Conservation (phyloP, 2,888 invertebrate species). For the Lasioglossum marginatum region DNA sequence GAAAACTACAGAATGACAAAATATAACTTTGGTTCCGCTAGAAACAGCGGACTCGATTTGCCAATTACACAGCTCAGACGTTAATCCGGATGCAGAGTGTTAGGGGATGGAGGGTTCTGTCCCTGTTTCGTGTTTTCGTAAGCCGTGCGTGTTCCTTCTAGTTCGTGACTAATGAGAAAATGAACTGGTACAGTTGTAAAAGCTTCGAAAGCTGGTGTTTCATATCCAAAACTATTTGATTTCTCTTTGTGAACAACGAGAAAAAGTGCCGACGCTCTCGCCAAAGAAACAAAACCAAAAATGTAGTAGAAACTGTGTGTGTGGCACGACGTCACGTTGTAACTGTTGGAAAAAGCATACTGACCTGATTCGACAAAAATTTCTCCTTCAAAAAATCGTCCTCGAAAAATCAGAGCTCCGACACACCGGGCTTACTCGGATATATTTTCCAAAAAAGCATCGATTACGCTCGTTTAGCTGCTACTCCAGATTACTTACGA, state of each 20-base stretch:
- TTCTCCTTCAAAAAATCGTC: slow-evolving; percentile 74
- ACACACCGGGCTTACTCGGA: slow-evolving; percentile 26
- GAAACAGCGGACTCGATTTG: not conserved
- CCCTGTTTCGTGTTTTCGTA: slow-evolving; percentile 40
- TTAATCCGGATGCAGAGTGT: slow-evolving; percentile 20
- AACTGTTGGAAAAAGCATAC: slow-evolving; percentile 71
- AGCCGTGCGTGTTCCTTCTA: slow-evolving; percentile 64
- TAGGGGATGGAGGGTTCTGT: slow-evolving; percentile 45
- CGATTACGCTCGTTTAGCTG: not conserved
- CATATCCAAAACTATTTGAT: slow-evolving; percentile 38
- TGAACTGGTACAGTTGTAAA: not conserved
- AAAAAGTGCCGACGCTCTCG: slow-evolving; percentile 51
- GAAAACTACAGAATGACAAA: not conserved
- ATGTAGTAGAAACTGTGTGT: slow-evolving; percentile 31
- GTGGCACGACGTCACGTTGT: slow-evolving; percentile 61
- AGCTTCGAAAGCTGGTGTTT: slow-evolving; percentile 39
- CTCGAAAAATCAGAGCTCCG: slow-evolving; percentile 64
- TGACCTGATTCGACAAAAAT: slow-evolving; percentile 76
- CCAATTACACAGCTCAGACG: not conserved
- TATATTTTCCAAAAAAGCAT: slow-evolving; percentile 44
- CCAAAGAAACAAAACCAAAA: slow-evolving; percentile 47
- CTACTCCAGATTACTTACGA: slow-evolving; percentile 20
- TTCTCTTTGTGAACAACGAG: slow-evolving; percentile 28
- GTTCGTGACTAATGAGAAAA: slow-evolving; percentile 15
- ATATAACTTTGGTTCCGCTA: not conserved